These are phyloP conservation scores for Dryocosmus kuriphilus DNA, from an alignment of 2,888 invertebrate genomes.

Conservation along the genomic window DNA sequence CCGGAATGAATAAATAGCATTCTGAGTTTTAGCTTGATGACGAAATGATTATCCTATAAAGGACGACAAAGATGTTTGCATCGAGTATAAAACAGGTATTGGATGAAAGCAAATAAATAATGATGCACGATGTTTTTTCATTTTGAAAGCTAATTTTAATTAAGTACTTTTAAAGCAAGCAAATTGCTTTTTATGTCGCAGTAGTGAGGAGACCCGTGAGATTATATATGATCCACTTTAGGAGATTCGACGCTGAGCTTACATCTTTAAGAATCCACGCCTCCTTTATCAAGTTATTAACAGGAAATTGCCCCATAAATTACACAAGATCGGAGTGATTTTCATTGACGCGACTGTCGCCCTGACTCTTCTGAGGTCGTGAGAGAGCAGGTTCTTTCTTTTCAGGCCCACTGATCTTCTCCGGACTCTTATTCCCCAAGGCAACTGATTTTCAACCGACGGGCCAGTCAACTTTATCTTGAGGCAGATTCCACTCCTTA, in stretches of 20 bases:
- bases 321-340: conserved; percentile 57
- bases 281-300: conserved; percentile 62
- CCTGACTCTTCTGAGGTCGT: conserved; percentile 56
- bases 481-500: not conserved
- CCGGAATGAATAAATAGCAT: not conserved
- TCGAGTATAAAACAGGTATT: conserved; percentile 6
- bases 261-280: conserved; percentile 36
- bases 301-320: conserved; percentile 62
- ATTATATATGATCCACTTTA: conserved; percentile 23
- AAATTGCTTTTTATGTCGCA: conserved; percentile 39
- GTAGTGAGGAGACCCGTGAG: not conserved
- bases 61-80: conserved; percentile 5
- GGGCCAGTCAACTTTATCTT: not conserved
- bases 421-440: conserved; percentile 37
- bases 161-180: conserved; percentile 38
- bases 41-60: conserved; percentile 21
- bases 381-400: conserved; percentile 52
- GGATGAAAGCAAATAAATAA: conserved; percentile 32
- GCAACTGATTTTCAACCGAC: not conserved
- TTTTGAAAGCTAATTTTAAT: conserved; percentile 39
- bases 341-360: conserved; percentile 56
- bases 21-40: conserved; percentile 1
- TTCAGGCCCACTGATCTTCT: conserved; percentile 13
- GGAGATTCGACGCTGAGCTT: conserved; percentile 28
- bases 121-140: conserved; percentile 10